phyloP scores from a whole-genome alignment of 2,113 vertebrate species.

The Otocyon megalotis region DNA sequence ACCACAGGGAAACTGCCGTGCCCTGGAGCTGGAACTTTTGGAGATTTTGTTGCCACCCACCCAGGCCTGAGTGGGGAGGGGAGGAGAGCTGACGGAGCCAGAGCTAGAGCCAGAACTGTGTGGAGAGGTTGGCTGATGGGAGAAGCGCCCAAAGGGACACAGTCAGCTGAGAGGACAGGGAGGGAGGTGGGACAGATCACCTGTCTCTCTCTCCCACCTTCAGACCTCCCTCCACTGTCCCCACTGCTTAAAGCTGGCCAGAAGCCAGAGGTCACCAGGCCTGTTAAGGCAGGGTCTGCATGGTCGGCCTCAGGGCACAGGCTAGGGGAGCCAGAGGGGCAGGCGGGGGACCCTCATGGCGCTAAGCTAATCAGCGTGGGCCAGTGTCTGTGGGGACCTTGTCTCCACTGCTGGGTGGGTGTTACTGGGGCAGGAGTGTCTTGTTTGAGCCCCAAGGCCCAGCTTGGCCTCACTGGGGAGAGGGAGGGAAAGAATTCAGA shows the following conservation, averaged over 20 bases:
- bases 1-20: neutral
- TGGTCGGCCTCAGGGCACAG: too few relatives aligned
- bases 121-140: neutral
- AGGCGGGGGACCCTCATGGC: neutral
- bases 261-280: neutral
- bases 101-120: too few relatives aligned
- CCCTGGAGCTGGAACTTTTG: neutral
- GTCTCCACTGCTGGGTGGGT: neutral
- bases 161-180: neutral
- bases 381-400: neutral
- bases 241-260: neutral
- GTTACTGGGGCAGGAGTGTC: neutral
- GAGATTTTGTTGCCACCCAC: neutral
- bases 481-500: neutral
- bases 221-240: neutral
- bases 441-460: neutral
- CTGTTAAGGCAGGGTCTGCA: neutral
- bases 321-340: neutral
- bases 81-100: neutral
- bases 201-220: neutral
- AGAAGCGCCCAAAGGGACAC: neutral
- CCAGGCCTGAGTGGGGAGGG: neutral
- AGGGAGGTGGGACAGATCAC: neutral
- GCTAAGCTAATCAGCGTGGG: rapidly evolving
- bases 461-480: neutral